A percentile compares a stretch with the other conserved stretches of the same genome.
These are phyloP conservation scores for Oligia strigilis DNA, from an alignment of 2,888 invertebrate species.

Conservation along the genomic window DNA sequence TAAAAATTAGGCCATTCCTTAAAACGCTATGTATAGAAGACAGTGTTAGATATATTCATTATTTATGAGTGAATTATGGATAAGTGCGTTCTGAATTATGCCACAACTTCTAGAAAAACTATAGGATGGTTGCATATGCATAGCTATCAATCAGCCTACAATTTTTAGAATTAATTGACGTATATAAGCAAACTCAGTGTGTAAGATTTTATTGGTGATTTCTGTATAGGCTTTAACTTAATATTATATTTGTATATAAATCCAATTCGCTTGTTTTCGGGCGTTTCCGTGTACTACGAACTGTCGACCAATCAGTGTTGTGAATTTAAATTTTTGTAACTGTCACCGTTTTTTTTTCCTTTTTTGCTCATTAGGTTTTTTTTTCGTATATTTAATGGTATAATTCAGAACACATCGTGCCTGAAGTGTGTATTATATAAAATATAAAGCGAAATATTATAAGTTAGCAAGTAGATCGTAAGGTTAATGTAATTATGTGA, in stretches of 20 bases:
- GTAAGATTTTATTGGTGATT: background rate
- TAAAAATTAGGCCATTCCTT: conserved; percentile 64
- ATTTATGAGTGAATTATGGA: conserved; percentile 65
- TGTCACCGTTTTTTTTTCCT: background rate
- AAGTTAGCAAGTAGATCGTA: conserved; percentile 66
- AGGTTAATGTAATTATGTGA: conserved; percentile 67
- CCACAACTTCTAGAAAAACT: conserved; percentile 16
- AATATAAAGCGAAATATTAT: conserved; percentile 60
- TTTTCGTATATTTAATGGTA: conserved; percentile 36
- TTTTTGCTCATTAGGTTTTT: background rate
- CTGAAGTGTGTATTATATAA: conserved; percentile 71
- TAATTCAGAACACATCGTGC: conserved; percentile 74
- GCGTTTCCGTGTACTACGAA: conserved; percentile 21
- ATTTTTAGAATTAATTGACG: background rate
- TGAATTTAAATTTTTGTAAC: conserved; percentile 35
- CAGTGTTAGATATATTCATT: conserved; percentile 59
- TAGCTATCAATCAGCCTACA: conserved; percentile 20
- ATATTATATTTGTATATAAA: conserved; percentile 42
- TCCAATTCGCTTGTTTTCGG: conserved; percentile 27
- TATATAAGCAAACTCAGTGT: background rate
- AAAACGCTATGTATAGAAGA: conserved; percentile 54
- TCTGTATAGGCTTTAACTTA: background rate
- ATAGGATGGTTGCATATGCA: conserved; percentile 10
- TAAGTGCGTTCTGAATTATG: conserved; percentile 74
- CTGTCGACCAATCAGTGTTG: conserved; percentile 56